These are phyloP conservation scores for Gavia stellata DNA, from an alignment of 2,113 vertebrate species.

Conservation along the genomic window DNA sequence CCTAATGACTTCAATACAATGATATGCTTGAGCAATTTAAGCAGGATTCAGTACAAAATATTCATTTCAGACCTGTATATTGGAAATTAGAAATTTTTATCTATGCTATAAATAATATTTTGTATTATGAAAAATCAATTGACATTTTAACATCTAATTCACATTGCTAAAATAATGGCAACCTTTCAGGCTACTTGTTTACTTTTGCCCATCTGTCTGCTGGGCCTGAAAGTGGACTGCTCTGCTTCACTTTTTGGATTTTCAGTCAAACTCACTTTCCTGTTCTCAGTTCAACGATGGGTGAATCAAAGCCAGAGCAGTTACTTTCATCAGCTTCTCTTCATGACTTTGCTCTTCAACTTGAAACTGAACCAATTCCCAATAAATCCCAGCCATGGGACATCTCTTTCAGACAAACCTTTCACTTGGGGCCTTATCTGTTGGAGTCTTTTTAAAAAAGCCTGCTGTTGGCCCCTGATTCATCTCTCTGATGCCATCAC, in stretches of 20 bases:
- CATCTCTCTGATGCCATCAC: neutral
- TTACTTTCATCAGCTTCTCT: neutral
- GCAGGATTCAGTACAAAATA: neutral
- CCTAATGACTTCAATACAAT: neutral
- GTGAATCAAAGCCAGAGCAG: neutral
- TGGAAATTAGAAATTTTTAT: slow-evolving; percentile 30
- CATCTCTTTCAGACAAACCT: neutral
- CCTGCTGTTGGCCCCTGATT: neutral
- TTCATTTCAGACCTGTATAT: slow-evolving; percentile 3
- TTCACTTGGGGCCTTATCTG: neutral
- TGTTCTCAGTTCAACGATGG: neutral
- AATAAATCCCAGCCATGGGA: neutral
- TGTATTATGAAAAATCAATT: neutral
- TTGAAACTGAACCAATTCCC: neutral
- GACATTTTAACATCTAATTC: slow-evolving; percentile 16
- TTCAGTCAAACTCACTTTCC: neutral
- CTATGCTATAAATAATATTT: slow-evolving; percentile 24
- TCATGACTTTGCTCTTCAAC: neutral
- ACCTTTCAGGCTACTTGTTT: neutral
- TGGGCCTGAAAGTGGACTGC: neutral
- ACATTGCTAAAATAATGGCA: neutral
- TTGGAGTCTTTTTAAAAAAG: neutral
- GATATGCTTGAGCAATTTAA: neutral
- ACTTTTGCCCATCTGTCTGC: neutral
- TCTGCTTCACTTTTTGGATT: neutral